Evolutionary conservation across 2,113 vertebrate genomes (phyloP).

Genomic region (Thalassoma bifasciatum): DNA sequence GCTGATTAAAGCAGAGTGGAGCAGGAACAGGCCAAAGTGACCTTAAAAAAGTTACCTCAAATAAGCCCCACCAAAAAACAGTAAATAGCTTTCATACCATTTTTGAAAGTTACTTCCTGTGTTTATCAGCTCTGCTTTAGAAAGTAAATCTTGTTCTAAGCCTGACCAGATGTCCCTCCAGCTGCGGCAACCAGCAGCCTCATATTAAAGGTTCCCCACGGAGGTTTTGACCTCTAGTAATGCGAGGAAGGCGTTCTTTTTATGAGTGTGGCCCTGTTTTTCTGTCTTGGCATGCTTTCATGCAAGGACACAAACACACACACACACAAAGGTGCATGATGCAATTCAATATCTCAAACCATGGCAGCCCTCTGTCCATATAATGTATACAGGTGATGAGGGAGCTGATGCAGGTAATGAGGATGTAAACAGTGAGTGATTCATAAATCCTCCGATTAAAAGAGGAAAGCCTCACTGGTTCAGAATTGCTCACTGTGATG

Average conservation of each 20-base stretch:
- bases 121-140: constrained; percentile 1
- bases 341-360: background rate
- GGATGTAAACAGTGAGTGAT: too few relatives aligned
- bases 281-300: background rate
- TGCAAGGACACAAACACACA: background rate
- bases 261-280: background rate
- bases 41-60: background rate
- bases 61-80: background rate
- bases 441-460: too few relatives aligned
- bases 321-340: background rate
- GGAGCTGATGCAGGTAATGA: background rate
- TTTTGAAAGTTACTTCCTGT: background rate
- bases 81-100: background rate
- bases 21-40: background rate
- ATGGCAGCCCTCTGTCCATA: background rate
- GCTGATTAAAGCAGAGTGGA: background rate
- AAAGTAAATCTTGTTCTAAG: background rate
- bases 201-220: background rate
- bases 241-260: background rate
- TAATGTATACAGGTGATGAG: background rate
- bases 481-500: too few relatives aligned
- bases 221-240: background rate
- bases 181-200: constrained; percentile 2
- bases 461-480: too few relatives aligned
- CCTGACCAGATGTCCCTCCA: background rate